A percentile compares a stretch with the other conserved stretches of the same genome.
Conservation (phyloP, 2,888 invertebrate genomes). For the Ethmia dodecea region DNA sequence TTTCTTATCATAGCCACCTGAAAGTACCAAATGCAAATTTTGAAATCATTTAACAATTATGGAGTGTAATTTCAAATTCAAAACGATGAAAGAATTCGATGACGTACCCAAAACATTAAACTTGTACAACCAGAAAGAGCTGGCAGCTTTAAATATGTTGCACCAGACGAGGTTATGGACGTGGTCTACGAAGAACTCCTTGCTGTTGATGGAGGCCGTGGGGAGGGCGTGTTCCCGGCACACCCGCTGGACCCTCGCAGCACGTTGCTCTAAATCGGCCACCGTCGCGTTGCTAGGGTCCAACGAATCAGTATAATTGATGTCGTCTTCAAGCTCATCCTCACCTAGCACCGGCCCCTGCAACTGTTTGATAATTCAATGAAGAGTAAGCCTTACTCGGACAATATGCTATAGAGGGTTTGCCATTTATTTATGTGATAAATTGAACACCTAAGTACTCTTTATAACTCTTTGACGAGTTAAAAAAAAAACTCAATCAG, state of each 20-base stretch:
- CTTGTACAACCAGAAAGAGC: slow-evolving; percentile 89
- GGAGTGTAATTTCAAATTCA: no score
- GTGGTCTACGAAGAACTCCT: slow-evolving; percentile 85
- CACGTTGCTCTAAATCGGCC: slow-evolving; percentile 68
- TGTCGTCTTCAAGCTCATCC: slow-evolving; percentile 37
- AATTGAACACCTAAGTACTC: no score
- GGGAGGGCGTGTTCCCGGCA: slow-evolving; percentile 57
- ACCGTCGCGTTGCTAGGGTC: slow-evolving; percentile 59
- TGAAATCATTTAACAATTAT: no score
- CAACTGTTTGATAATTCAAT: slow-evolving; percentile 38
- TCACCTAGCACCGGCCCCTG: slow-evolving; percentile 59
- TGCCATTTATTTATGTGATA: no score
- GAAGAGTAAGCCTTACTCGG: no score
- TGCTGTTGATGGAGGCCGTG: slow-evolving; percentile 78
- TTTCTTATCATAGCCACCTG: slow-evolving; percentile 79
- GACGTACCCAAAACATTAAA: slow-evolving; percentile 83
- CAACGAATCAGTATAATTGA: slow-evolving; percentile 37
- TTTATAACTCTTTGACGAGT: no score
- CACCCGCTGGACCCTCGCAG: slow-evolving; percentile 58
- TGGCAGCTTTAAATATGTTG: slow-evolving; percentile 86
- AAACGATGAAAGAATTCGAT: no score
- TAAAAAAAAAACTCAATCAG: no score
- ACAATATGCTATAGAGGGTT: no score
- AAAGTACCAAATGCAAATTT: no score
- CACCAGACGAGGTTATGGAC: slow-evolving; percentile 84